Evolutionary conservation across 2,888 invertebrate genomes (phyloP).

Genomic region (Caenorhabditis zanzibari): DNA sequence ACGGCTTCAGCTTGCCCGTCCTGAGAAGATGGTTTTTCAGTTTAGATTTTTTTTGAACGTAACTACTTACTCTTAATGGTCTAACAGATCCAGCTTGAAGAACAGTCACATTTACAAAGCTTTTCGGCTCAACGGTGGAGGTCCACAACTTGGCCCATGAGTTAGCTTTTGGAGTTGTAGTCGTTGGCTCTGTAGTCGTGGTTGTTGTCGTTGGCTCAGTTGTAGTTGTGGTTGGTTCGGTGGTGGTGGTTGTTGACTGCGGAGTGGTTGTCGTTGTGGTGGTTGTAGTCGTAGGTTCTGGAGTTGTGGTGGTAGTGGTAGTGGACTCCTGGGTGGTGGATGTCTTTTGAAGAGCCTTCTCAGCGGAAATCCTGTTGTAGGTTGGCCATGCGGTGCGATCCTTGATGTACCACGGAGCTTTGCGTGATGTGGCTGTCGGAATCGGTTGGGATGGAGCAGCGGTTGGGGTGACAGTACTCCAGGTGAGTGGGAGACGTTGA

Average conservation of each 20-base stretch:
- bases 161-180: conserved; percentile 66
- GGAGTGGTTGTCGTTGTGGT: conserved; percentile 61
- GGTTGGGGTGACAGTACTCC: conserved; percentile 80
- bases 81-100: conserved; percentile 79
- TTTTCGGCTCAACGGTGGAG: conserved; percentile 75
- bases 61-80: conserved; percentile 73
- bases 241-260: conserved; percentile 55
- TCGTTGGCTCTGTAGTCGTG: conserved; percentile 56
- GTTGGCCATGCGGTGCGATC: conserved; percentile 75
- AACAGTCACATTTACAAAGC: conserved; percentile 79
- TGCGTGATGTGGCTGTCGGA: conserved; percentile 68
- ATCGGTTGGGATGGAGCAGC: conserved; percentile 65
- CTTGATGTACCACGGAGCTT: conserved; percentile 81
- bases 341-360: conserved; percentile 60
- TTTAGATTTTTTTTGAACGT: not conserved
- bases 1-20: conserved; percentile 80
- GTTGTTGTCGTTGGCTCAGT: conserved; percentile 50
- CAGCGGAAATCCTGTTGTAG: conserved; percentile 72
- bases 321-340: conserved; percentile 50
- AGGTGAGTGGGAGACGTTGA: conserved; percentile 73
- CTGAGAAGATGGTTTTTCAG: conserved; percentile 59
- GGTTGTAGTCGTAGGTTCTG: conserved; percentile 61
- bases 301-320: conserved; percentile 58
- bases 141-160: conserved; percentile 80
- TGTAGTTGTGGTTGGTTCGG: conserved; percentile 29